These are phyloP conservation scores for Sciurus vulgaris DNA, from an alignment of 2,797 vertebrate genomes.

Conservation along the genomic window DNA sequence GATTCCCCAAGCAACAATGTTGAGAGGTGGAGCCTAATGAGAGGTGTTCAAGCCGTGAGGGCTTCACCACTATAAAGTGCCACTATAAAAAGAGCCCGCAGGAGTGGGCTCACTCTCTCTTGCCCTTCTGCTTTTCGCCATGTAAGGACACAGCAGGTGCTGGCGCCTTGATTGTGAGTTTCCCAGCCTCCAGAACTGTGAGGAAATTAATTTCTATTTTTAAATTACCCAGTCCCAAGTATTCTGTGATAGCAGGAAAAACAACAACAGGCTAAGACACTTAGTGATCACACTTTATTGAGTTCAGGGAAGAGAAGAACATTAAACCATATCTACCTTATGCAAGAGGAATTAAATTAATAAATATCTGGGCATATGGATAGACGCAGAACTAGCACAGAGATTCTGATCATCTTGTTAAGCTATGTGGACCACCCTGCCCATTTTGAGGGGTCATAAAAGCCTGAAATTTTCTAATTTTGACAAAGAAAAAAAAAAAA, in stretches of 20 bases:
- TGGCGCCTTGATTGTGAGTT: not conserved
- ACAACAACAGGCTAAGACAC: not conserved
- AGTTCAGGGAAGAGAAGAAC: not conserved
- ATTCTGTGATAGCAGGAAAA: not conserved
- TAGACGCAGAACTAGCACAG: not conserved
- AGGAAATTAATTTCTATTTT: not conserved
- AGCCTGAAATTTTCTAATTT: not conserved
- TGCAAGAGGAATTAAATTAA: not conserved
- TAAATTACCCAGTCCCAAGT: not conserved
- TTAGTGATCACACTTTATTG: not conserved
- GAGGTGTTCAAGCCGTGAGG: not conserved
- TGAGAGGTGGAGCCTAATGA: not conserved
- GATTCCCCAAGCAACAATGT: not conserved
- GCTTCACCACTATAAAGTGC: not conserved
- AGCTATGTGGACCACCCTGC: not conserved
- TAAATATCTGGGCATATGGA: not conserved
- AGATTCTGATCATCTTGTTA: not conserved
- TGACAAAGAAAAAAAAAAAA: not conserved
- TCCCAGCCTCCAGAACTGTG: not conserved
- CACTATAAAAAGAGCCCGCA: not conserved
- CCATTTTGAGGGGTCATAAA: not conserved
- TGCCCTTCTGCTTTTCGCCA: not conserved
- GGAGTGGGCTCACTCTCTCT: not conserved
- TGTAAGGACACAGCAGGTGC: too few species aligned
- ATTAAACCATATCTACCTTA: not conserved